Conservation (phyloP, 2,113 vertebrate genomes). For the Oncorhynchus masou region DNA sequence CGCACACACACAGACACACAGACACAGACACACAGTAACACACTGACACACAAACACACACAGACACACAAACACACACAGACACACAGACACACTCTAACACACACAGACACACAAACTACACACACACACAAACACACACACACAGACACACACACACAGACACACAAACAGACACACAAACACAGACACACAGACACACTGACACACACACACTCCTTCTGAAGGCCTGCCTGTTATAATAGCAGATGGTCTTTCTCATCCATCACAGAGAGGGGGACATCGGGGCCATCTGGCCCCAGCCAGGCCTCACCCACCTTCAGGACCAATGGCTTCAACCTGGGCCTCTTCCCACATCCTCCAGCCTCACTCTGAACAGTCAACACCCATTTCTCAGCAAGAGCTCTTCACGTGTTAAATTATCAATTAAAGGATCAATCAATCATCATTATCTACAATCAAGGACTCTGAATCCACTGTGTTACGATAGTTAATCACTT, state of each 20-base stretch:
- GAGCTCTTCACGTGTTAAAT: no score
- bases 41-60: background rate
- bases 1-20: slow-evolving; percentile 3
- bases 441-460: no score
- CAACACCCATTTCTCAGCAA: background rate
- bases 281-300: slow-evolving; percentile 6
- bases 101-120: background rate
- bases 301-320: slow-evolving; percentile 2
- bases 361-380: background rate
- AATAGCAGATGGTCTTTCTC: slow-evolving; percentile 10
- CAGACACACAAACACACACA: slow-evolving; percentile 1
- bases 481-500: no score
- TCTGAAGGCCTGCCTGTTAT: slow-evolving; percentile 3
- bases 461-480: no score
- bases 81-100: background rate
- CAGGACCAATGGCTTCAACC: background rate
- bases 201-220: background rate
- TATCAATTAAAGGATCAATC: no score
- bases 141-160: no score
- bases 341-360: background rate
- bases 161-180: background rate
- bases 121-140: background rate
- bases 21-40: background rate
- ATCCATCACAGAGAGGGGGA: slow-evolving; percentile 9
- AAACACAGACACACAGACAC: background rate